These are phyloP conservation scores for Deilephila elpenor DNA, from an alignment of 2,888 invertebrate genomes.

Conservation along the genomic window DNA sequence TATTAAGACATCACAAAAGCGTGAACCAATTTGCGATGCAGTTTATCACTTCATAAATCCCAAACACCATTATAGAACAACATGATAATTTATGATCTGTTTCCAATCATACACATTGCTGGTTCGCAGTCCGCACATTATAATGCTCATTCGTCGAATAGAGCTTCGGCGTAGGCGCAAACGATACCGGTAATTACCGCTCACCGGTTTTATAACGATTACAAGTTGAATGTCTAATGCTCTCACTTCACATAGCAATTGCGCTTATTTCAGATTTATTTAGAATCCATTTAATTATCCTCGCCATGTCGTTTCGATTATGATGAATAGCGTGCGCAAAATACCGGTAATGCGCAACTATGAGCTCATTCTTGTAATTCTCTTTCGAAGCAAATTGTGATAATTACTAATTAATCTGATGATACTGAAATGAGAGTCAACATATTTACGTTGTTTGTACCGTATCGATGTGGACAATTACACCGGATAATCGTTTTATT, in stretches of 20 bases:
- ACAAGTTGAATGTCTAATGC: slow-evolving; percentile 28
- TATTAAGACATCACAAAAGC: slow-evolving; percentile 3
- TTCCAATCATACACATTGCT: slow-evolving; percentile 17
- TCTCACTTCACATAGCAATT: slow-evolving; percentile 32
- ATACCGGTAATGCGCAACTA: neutral
- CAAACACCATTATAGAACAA: slow-evolving; percentile 3
- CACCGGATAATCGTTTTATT: neutral
- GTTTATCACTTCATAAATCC: slow-evolving; percentile 15
- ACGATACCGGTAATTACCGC: slow-evolving; percentile 27
- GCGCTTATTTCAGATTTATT: slow-evolving; percentile 26
- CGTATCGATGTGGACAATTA: slow-evolving; percentile 7
- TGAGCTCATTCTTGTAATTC: slow-evolving; percentile 11
- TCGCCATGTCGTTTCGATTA: slow-evolving; percentile 27
- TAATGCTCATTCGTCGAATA: slow-evolving; percentile 2
- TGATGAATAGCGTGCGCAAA: neutral
- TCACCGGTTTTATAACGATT: slow-evolving; percentile 26
- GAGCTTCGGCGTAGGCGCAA: slow-evolving; percentile 18
- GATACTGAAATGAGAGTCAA: slow-evolving; percentile 4
- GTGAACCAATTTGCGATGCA: neutral
- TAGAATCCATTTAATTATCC: slow-evolving; percentile 26
- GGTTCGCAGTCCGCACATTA: neutral
- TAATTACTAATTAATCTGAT: slow-evolving; percentile 14
- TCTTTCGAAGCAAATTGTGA: neutral
- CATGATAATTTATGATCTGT: slow-evolving; percentile 3
- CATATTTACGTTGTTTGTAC: slow-evolving; percentile 12